A percentile compares a stretch with the other conserved stretches of the same genome.
Evolutionary conservation across 2,113 vertebrate genomes (phyloP).

Genomic region (Pelodiscus sinensis): DNA sequence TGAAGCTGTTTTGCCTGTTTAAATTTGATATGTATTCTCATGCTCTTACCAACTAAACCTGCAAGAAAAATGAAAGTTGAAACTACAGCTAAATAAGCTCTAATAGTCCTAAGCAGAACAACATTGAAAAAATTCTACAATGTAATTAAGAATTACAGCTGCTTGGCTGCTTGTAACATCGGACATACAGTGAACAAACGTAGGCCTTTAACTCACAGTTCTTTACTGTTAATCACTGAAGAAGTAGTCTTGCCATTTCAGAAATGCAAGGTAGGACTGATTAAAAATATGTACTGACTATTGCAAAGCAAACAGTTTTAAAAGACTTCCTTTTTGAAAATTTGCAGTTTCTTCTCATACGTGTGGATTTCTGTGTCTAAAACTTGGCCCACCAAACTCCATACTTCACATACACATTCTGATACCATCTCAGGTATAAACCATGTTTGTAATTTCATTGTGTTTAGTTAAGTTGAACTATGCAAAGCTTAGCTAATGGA

Average conservation of each 20-base stretch:
- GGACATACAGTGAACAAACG: conserved; percentile 67
- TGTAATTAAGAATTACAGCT: conserved; percentile 64
- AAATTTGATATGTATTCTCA: conserved; percentile 43
- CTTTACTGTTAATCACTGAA: conserved; percentile 74
- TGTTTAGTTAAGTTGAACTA: background rate
- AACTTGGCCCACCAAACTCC: background rate
- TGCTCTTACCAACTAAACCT: conserved; percentile 56
- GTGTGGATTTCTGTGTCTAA: background rate
- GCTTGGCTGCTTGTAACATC: conserved; percentile 55
- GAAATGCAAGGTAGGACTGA: background rate
- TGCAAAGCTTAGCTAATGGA: conserved; percentile 17
- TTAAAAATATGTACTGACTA: background rate
- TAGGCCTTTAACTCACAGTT: conserved; percentile 71
- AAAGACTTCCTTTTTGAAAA: background rate
- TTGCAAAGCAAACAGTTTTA: background rate
- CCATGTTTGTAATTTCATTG: no score
- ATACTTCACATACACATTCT: background rate
- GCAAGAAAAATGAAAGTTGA: conserved; percentile 30
- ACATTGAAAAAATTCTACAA: conserved; percentile 32
- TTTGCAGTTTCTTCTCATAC: background rate
- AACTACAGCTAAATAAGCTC: conserved; percentile 52
- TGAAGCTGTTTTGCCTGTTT: conserved; percentile 64
- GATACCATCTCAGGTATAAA: background rate
- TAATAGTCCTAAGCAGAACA: conserved; percentile 52
- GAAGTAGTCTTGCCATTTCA: conserved; percentile 15